phyloP scores from a whole-genome alignment of 2,797 vertebrate genomes.

The Crax fasciolata region DNA sequence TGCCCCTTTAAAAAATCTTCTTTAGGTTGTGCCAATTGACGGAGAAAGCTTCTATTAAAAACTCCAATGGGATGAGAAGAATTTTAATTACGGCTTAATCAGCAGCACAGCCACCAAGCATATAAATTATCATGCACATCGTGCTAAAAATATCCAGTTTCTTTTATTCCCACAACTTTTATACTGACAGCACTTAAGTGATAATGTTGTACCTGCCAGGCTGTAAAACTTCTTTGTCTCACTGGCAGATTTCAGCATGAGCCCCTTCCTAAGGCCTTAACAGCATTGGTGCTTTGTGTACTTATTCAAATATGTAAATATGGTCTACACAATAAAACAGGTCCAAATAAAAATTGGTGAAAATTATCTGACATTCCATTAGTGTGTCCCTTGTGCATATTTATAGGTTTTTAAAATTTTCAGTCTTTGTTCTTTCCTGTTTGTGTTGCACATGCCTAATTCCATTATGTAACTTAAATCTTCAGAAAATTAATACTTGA shows the following conservation, averaged over 20 bases:
- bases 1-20: conserved; percentile 83
- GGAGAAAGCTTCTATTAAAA: conserved; percentile 89
- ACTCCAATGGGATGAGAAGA: conserved; percentile 93
- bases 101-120: conserved; percentile 99
- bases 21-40: conserved; percentile 90
- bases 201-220: conserved; percentile 94
- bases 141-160: conserved; percentile 99
- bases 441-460: conserved; percentile 92
- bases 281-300: conserved; percentile 98
- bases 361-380: conserved; percentile 94
- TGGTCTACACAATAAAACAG: conserved; percentile 97
- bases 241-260: conserved; percentile 90
- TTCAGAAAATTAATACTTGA: conserved; percentile 90
- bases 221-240: conserved; percentile 85
- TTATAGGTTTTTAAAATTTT: conserved; percentile 84
- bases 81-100: conserved; percentile 99
- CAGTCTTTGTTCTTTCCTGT: conserved; percentile 85
- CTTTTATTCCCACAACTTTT: conserved; percentile 92
- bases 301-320: conserved; percentile 97
- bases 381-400: conserved; percentile 99
- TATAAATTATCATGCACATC: conserved; percentile 99
- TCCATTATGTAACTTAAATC: conserved; percentile 89
- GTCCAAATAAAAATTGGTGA: conserved; percentile 94
- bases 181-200: conserved; percentile 96
- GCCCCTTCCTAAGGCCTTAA: conserved; percentile 90